A percentile compares a stretch with the other conserved stretches of the same genome.
These are phyloP conservation scores for Miniopterus natalensis DNA, from an alignment of 2,113 vertebrate species.

Conservation along the genomic window DNA sequence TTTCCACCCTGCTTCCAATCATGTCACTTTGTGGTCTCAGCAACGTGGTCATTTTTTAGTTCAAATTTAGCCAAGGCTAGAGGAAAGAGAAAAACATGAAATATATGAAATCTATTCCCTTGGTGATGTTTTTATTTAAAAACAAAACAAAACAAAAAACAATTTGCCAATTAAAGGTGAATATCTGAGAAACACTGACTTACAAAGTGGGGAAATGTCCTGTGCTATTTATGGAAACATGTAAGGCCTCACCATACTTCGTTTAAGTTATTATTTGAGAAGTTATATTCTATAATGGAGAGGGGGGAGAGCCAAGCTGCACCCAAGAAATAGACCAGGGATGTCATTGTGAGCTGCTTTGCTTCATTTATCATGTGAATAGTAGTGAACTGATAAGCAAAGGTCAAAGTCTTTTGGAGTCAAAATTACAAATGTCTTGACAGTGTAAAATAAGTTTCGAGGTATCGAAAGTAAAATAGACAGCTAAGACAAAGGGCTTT, in stretches of 20 bases:
- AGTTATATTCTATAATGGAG: neutral
- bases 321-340: neutral
- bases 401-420: neutral
- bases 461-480: neutral
- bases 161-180: constrained; percentile 65
- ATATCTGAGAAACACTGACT: constrained; percentile 46
- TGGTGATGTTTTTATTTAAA: constrained; percentile 32
- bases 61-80: constrained; percentile 5
- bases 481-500: neutral
- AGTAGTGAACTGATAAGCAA: neutral
- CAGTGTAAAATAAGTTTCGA: neutral
- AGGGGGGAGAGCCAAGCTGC: neutral
- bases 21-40: neutral
- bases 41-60: neutral
- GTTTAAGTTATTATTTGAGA: constrained; percentile 57
- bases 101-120: constrained; percentile 68
- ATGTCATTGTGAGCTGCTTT: neutral
- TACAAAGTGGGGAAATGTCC: neutral
- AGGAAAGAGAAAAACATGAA: constrained; percentile 71
- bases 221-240: constrained; percentile 30
- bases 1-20: constrained; percentile 47
- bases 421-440: neutral
- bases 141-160: neutral
- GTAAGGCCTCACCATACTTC: neutral
- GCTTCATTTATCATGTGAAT: neutral